Percentiles rank a stretch among this genome's conserved stretches.
These are phyloP conservation scores for Candoia aspera DNA, from an alignment of 2,113 vertebrate species.

Conservation along the genomic window DNA sequence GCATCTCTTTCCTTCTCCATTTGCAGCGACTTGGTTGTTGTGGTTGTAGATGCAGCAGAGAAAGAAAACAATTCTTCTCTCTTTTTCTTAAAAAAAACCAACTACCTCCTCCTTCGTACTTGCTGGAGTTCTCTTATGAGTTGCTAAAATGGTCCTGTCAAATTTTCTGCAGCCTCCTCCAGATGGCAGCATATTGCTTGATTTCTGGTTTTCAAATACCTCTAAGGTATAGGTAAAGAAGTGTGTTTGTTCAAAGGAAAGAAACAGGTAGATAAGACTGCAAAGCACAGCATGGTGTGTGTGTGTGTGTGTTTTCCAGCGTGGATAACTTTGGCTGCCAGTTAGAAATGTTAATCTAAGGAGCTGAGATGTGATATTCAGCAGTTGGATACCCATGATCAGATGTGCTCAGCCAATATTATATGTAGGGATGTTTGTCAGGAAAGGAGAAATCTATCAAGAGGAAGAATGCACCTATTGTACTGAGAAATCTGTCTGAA, in stretches of 20 bases:
- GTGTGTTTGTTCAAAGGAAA: not conserved
- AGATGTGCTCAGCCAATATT: not conserved
- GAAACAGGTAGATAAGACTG: not conserved
- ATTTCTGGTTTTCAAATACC: not conserved
- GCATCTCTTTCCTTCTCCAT: not conserved
- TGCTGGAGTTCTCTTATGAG: not conserved
- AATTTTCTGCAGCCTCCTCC: not conserved
- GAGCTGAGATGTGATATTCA: not conserved
- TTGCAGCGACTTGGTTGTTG: not conserved
- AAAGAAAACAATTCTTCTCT: not conserved
- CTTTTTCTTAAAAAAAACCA: not conserved
- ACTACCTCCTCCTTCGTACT: not conserved
- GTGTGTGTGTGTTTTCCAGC: not conserved
- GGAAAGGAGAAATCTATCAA: too few species aligned
- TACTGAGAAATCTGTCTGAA: too few species aligned
- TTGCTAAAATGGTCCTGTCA: not conserved
- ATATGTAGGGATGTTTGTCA: not conserved
- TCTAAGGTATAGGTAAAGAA: not conserved
- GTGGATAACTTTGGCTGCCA: not conserved
- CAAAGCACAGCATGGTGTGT: not conserved
- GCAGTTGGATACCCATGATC: not conserved
- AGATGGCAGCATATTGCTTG: not conserved
- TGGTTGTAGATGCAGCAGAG: not conserved
- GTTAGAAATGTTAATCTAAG: not conserved
- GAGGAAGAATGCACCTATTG: not conserved